Base-by-base conservation (phyloP, 2,888 invertebrate species). In the Caenorhabditis sp. region DNA sequence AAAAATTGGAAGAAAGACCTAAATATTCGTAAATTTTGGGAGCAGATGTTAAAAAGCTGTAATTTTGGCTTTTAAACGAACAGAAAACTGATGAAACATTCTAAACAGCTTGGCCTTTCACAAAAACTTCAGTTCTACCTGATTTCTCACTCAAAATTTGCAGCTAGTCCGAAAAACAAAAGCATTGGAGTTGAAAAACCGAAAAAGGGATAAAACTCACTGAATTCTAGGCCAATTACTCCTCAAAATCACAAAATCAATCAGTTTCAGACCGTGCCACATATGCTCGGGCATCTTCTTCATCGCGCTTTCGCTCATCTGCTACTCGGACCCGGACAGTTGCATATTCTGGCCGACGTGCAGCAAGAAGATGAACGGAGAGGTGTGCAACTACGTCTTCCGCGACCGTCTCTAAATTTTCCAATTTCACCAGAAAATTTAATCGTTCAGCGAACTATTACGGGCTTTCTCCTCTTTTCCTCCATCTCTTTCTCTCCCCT, bases 241-340 rank as follows among this genome's bases (percentile, higher is more conserved):
- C n/a, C 26, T 27, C 13, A 45, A 37, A 32, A 20, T 26, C 20
- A 8, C 15, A 35, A n/a, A 9, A 35, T 17, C n/a, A 13, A 56
- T 9, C 11, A n/a, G n/a, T 72, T 85, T 48, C 75, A 97, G 95
- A 90, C 98, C 98, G 0, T 99, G 98, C 90, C 96, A 96, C 53
- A 95, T 97, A 81, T 99, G 98, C 92, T 95, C 95, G 89, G 91
- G 96, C 62, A 94, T 98, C 83, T 99, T 99, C 91, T 91, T 97
- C 59, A 93, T 94, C 39, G 95, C 97, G 22, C 94, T 97, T 63
- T 94, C 94, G 88, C 92, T 98, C 20, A 93, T 97, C 80, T 99
- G 98, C 91, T 97, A 96, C 91, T 95, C 95, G 90, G 96, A 96
- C 77, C 93, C 95, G 65, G 96, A 96, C 22, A 95, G 77, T 45